A percentile compares a stretch with the other conserved stretches of the same genome.
These are phyloP conservation scores for Aplysina aerophoba DNA, from an alignment of 37 sponge, comb jelly and placozoan species.

Conservation along the genomic window DNA sequence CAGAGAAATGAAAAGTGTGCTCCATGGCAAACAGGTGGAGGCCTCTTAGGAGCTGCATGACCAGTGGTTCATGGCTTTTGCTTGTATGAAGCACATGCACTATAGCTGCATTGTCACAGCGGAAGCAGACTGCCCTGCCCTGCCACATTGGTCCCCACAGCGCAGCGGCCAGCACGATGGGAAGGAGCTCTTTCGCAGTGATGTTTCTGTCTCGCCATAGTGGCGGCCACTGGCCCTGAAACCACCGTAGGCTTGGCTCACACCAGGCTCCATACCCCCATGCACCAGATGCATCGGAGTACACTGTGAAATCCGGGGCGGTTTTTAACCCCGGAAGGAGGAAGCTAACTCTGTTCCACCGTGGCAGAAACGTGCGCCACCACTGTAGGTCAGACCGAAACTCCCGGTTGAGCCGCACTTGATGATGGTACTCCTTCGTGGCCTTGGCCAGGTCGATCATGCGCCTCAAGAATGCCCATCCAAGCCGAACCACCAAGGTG, in stretches of 20 bases:
- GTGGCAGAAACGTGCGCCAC: not conserved
- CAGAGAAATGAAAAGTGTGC: not conserved
- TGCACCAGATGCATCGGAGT: conserved; percentile 8
- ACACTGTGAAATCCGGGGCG: not conserved
- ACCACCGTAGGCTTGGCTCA: not conserved
- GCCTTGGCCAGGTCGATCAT: conserved; percentile 24
- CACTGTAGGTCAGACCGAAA: conserved; percentile 49
- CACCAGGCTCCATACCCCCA: conserved; percentile 16
- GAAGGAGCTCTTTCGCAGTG: conserved; percentile 9
- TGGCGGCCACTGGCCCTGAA: not conserved
- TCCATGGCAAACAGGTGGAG: not conserved
- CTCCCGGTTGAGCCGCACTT: conserved; percentile 35
- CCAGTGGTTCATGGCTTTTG: not conserved
- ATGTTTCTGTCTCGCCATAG: not conserved
- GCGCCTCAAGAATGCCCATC: conserved; percentile 10
- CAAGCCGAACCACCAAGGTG: conserved; percentile 29
- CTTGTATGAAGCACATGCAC: not conserved
- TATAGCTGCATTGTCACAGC: not conserved
- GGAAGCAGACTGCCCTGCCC: not conserved
- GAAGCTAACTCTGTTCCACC: not conserved
- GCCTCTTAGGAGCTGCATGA: not conserved
- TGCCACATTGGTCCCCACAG: not conserved
- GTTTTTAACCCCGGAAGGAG: not conserved
- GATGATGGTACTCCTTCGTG: conserved; percentile 12
- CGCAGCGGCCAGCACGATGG: conserved; percentile 7